Base-by-base conservation (phyloP, 2,888 invertebrate species). In the Harpalus rubripes region DNA sequence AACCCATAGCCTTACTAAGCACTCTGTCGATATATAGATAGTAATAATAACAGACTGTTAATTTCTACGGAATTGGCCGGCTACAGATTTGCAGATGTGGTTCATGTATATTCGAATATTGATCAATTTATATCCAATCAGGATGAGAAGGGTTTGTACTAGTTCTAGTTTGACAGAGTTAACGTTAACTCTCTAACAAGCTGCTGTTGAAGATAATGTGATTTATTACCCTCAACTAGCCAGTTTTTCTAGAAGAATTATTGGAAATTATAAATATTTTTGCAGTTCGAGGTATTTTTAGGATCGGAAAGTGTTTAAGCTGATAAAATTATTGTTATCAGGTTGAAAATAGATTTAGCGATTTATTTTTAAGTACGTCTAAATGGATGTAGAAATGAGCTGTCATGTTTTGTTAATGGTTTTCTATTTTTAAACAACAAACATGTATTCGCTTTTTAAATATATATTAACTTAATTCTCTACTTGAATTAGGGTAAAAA, bases 61-160 rank as follows among this genome's bases (percentile, higher is more conserved):
- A 68, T 68, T 68, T 68, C 39, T 68, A 7, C 7, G 68, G 68
- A 39, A 32, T 26, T 68, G 32, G 32, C 15, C 39, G 68, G 7
- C 12, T 52, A 52, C 32, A 68, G 68, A 68, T 68, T 32, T 12
- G 39, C 15, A 68, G 68, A 68, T 68, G 39, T 1, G 68, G 68
- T 52, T 52, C 44, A 52, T 52, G 39, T 39, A 32, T 68, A 68
- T 68, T 68, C 32, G 68, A 68, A 68, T 68, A 68, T 68, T 68
- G 68, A 68, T 68, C 68, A 68, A 68, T 68, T 68, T 39, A 68
- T 68, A 68, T 68, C 68, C 68, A 68, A 68, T 68, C 68, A 68
- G 26, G 68, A 68, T 68, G 68, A 68, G 68, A 68, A 68, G 68
- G 68, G 68, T 68, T 68, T 15, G 39, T n/a, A 32, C 68, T 68